Percentiles rank a stretch among this genome's conserved stretches.
Evolutionary conservation across 2,888 invertebrate species (phyloP).

Genomic region (Rugalucina vietnamica): DNA sequence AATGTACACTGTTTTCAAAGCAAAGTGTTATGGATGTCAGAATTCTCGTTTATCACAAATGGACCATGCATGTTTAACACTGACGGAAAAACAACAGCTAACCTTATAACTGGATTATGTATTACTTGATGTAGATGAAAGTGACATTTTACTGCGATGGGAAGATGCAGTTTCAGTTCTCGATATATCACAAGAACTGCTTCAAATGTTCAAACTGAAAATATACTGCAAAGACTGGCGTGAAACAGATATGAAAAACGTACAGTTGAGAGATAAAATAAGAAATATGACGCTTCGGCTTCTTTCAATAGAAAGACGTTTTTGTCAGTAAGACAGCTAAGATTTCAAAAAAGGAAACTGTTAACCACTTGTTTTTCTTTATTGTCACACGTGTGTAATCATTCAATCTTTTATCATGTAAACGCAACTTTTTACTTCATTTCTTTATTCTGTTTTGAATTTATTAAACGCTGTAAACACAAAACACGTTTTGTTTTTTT

Average conservation of each 20-base stretch:
- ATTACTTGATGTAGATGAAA: conserved; percentile 36
- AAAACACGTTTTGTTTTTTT: too few species aligned
- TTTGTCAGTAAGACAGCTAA: too few species aligned
- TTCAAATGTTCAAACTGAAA: conserved; percentile 43
- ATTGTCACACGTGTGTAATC: too few species aligned
- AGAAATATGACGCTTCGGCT: conserved; percentile 30
- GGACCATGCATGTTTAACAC: conserved; percentile 36
- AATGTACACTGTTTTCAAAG: conserved; percentile 29
- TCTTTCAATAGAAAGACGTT: conserved; percentile 26
- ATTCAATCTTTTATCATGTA: too few species aligned
- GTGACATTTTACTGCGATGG: conserved; percentile 30
- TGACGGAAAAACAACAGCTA: conserved; percentile 29
- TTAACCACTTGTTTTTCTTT: too few species aligned
- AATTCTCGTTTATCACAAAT: conserved; percentile 30
- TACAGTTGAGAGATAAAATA: conserved; percentile 39
- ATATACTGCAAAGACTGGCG: conserved; percentile 39
- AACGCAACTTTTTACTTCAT: too few species aligned
- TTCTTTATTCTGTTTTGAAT: too few species aligned
- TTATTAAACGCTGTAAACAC: too few species aligned
- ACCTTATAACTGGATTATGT: conserved; percentile 44
- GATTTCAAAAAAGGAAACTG: too few species aligned
- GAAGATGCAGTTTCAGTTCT: conserved; percentile 11
- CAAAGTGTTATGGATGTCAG: conserved; percentile 40
- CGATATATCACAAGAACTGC: conserved; percentile 7
- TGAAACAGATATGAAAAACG: conserved; percentile 39